Evolutionary conservation across 2,797 vertebrate species (phyloP), one percentile per base, ranked within the genome.

Genomic region (Chromis chromis): DNA sequence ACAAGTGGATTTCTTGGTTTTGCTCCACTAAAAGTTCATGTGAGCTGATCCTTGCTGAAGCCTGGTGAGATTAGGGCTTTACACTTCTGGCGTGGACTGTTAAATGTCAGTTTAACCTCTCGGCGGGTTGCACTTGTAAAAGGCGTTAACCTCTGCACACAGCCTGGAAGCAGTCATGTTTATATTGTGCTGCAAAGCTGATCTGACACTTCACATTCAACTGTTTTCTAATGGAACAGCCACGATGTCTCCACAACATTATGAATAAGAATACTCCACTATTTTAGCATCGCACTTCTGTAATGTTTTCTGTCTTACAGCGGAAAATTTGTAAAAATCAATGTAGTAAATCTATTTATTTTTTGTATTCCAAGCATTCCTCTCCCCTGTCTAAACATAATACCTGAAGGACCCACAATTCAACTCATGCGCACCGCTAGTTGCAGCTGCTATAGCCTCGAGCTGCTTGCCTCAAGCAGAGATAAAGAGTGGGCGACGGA

Each of bases 1-100:
- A 57, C 21, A 48, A 58, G 48, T 24, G 16, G 48, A 64, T 52
- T 49, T 63, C 36, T 58, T 39, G 5, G 16, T 59, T 70, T 58
- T 21, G 21, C 25, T 27, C 17, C 25, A 8, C 39, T 50, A 39
- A 58, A n/a, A 54, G 22, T 33, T 13, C 17, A 24, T 44, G 21
- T 58, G 36, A 54, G 42, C 7, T 53, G 57, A 74, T 70, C 46
- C 7, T 48, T 21, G 16, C 39, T 44, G 31, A 22, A 28, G 27
- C 14, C 21, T 49, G 57, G 7, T 8, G 31, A 48, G 42, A 25
- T 27, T 31, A n/a, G 50, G 16, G 6, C 39, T 50, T 61, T 27
- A 42, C 36, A 57, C 27, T 33, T 40, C 17, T 28, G 21, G 24
- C 31, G n/a, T 21, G 40, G 12, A 55, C 17, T 39, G 22, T 67